Percentiles rank a stretch among this genome's conserved stretches.
phyloP scores from a whole-genome alignment of 53 echinoderm and acorn worm species.

The Holothuria scabra region DNA sequence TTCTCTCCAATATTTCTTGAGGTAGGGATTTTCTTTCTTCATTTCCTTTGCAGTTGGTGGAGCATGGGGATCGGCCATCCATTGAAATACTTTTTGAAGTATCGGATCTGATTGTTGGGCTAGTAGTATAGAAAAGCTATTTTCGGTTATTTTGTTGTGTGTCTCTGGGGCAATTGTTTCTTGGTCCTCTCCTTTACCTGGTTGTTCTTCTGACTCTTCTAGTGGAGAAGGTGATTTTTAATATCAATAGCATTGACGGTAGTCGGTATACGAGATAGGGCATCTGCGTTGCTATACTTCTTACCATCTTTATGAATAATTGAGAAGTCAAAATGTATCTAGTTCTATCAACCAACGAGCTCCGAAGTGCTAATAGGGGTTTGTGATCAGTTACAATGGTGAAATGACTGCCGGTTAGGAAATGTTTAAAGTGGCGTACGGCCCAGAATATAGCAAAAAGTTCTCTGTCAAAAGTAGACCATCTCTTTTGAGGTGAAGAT shows the following conservation, averaged over 20 bases:
- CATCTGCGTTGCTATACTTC: background rate
- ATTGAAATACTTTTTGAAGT: too few species aligned
- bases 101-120: too few species aligned
- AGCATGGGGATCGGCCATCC: too few species aligned
- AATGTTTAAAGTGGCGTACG: slow-evolving; percentile 18
- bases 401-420: background rate
- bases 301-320: slow-evolving; percentile 23
- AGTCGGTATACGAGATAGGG: background rate
- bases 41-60: background rate
- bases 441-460: slow-evolving; percentile 25
- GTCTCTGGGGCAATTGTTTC: too few species aligned
- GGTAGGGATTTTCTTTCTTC: background rate
- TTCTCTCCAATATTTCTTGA: background rate
- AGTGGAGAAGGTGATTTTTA: background rate
- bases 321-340: background rate
- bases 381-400: slow-evolving; percentile 32
- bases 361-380: background rate
- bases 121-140: background rate
- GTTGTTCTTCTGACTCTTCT: background rate
- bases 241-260: background rate
- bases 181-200: background rate
- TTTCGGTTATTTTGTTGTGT: background rate
- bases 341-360: slow-evolving; percentile 43
- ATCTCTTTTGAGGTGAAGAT: slow-evolving; percentile 2
- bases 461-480: slow-evolving; percentile 40